Evolutionary conservation across 92 coral and sea anemone species (phyloP).

Genomic region (Muricea muricata): DNA sequence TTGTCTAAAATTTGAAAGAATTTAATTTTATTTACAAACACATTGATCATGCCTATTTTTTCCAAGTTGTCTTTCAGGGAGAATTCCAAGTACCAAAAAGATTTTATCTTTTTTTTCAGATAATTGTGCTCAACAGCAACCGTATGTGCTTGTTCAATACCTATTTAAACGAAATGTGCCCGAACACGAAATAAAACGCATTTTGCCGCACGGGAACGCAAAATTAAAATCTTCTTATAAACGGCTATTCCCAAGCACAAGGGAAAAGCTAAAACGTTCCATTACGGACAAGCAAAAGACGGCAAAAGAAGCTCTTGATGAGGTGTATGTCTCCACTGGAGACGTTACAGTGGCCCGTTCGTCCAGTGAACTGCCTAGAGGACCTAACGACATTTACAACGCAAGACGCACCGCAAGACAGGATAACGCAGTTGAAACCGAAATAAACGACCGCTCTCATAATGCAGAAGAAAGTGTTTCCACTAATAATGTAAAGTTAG

Average conservation of each 20-base stretch:
- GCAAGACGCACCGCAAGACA: constrained; percentile 46
- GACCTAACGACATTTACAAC: constrained; percentile 58
- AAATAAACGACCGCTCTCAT: background rate
- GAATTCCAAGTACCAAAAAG: too few species aligned
- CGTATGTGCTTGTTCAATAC: constrained; percentile 50
- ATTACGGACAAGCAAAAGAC: constrained; percentile 34
- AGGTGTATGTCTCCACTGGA: constrained; percentile 38
- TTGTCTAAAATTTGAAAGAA: too few species aligned
- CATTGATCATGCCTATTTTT: background rate
- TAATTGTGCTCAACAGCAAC: constrained; percentile 21
- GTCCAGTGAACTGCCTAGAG: constrained; percentile 55
- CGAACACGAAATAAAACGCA: constrained; percentile 36
- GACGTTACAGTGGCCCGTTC: constrained; percentile 52
- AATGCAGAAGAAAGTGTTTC: background rate
- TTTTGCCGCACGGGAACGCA: constrained; percentile 51
- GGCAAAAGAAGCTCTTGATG: constrained; percentile 45
- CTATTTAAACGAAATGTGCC: constrained; percentile 41
- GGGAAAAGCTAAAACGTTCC: constrained; percentile 37
- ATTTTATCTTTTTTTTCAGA: too few species aligned
- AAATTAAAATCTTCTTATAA: constrained; percentile 41
- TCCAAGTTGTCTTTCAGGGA: too few species aligned
- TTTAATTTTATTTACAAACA: too few species aligned
- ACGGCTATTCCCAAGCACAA: constrained; percentile 35
- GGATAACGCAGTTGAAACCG: background rate
- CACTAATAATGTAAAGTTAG: background rate